These are phyloP conservation scores for Scrobipalpa costella DNA, from an alignment of 2,888 invertebrate species.

Conservation along the genomic window DNA sequence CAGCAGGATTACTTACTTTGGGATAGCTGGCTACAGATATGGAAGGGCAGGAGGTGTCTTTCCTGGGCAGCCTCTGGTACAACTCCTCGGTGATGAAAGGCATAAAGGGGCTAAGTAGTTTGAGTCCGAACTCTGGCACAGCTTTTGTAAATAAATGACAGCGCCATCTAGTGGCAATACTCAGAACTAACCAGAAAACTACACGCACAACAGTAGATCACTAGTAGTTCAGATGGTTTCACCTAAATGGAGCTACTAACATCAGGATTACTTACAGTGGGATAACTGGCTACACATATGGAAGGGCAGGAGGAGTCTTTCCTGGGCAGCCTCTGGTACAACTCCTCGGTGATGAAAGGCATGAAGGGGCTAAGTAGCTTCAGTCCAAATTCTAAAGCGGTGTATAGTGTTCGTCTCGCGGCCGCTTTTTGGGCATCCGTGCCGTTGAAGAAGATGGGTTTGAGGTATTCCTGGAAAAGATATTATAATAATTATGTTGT, in stretches of 20 bases:
- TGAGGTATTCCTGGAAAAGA: constrained; percentile 90
- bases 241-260: too few species aligned
- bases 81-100: constrained; percentile 98
- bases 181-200: too few species aligned
- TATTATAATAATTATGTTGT: too few species aligned
- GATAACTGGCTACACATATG: constrained; percentile 94
- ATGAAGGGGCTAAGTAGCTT: constrained; percentile 96
- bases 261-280: constrained; percentile 79
- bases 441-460: constrained; percentile 89
- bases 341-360: constrained; percentile 98
- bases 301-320: constrained; percentile 84
- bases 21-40: constrained; percentile 96
- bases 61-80: constrained; percentile 92
- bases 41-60: constrained; percentile 84
- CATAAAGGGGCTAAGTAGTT: constrained; percentile 97
- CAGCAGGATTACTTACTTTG: constrained; percentile 61
- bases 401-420: constrained; percentile 89
- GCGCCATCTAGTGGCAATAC: too few species aligned
- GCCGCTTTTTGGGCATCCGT: constrained; percentile 77
- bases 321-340: constrained; percentile 94
- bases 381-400: constrained; percentile 91
- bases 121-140: constrained; percentile 91
- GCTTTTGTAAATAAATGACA: too few species aligned
- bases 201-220: too few species aligned
- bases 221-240: too few species aligned